These are phyloP conservation scores for Pseudopleuronectes americanus DNA, from an alignment of 2,797 vertebrate species.

Conservation along the genomic window DNA sequence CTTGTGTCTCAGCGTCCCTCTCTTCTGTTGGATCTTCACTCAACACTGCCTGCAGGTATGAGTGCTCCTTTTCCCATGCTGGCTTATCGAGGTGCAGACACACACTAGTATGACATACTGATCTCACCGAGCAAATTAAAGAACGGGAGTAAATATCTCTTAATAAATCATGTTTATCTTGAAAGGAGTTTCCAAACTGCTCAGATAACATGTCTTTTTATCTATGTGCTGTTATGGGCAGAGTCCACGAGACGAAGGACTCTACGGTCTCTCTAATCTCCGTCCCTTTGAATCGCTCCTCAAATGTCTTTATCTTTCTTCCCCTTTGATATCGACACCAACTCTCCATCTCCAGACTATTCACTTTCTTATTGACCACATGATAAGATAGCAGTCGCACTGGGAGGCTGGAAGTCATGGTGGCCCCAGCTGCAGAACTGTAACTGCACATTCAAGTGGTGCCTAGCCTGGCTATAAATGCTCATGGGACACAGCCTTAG, in stretches of 20 bases:
- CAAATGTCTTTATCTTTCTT: conserved; percentile 61
- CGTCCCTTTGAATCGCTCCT: conserved; percentile 31
- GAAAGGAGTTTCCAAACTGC: neutral
- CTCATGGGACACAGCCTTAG: too few relatives aligned
- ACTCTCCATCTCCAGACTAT: conserved; percentile 2
- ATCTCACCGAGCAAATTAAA: neutral
- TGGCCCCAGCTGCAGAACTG: neutral
- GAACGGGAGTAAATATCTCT: neutral
- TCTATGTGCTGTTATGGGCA: conserved; percentile 45
- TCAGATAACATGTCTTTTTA: conserved; percentile 28
- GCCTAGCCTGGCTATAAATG: too few relatives aligned
- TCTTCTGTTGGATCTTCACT: conserved; percentile 49
- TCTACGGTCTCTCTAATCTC: conserved; percentile 60
- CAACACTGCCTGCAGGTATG: conserved; percentile 59
- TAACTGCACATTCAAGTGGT: too few relatives aligned
- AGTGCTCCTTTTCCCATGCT: conserved; percentile 35
- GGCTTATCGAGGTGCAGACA: conserved; percentile 12
- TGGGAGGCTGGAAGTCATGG: neutral
- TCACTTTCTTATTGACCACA: neutral
- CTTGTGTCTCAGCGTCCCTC: conserved; percentile 26
- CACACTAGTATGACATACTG: neutral
- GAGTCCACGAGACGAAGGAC: conserved; percentile 64
- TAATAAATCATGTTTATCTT: too few relatives aligned
- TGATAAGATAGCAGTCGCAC: neutral
- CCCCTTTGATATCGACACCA: conserved; percentile 61